Evolutionary conservation across 2,797 vertebrate genomes (phyloP), one percentile per base, ranked within the genome.

Genomic region (Hylomyscus alleni): DNA sequence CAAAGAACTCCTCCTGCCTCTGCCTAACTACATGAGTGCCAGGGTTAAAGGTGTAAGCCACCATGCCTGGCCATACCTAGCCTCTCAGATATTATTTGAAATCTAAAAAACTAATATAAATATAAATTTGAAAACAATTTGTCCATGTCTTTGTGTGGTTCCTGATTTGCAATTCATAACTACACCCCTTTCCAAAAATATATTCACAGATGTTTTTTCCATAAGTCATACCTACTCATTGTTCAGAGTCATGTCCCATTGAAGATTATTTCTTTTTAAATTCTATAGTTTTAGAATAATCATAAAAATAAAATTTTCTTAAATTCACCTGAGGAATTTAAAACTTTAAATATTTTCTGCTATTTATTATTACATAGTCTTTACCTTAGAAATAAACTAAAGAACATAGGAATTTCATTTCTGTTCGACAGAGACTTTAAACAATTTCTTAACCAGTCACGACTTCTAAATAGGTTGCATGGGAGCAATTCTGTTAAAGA

Each of bases 401-500:
- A 52, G 95, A 54, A 95, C 94, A 37, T 20, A 6, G 91, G 40
- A 96, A 56, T 10, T 95, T 89, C 65, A 75, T 91, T 95, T 73
- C 6, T 73, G 19, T 73, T 92, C 65, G 90, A 44, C 92, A 58
- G 34, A 40, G 1, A 37, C 87, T 0, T 31, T 69, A 75, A 91
- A 77, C 60, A 1, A 67, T 31, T 88, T 93, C 84, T 89, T 95
- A 84, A 31, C 90, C 56, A 95, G 62, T 29, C 78, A 76, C 86
- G 97, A 73, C 20, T 72, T 89, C 34, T 67, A 82, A 83, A 40
- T 6, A 97, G 40, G 13, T 10, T 37, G 34, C n/a, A 17, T n/a
- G 1, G 73, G 76, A 84, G 13, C 6, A 97, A 54, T 26, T 94
- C 95, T 91, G 50, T 67, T 92, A 58, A 96, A 97, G 91, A 73